Evolutionary conservation across 1,140 invertebrate genomes (phyloP).

Genomic region (Diachasma alloeum): DNA sequence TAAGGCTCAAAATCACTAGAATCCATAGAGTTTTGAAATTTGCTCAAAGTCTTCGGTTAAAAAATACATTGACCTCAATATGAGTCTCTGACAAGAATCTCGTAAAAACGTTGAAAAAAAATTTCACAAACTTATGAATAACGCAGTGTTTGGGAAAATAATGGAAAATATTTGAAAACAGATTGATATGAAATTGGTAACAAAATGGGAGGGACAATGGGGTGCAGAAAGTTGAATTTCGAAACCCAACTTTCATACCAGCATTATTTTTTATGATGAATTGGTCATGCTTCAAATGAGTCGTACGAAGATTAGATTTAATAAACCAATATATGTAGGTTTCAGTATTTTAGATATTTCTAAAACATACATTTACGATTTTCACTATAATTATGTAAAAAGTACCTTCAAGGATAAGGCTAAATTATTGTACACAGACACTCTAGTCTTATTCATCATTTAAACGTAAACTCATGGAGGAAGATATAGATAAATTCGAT

Average conservation of each 20-base stretch:
- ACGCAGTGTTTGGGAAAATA: constrained; percentile 16
- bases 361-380: too few species aligned
- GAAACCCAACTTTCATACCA: constrained; percentile 6
- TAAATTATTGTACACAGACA: constrained; percentile 17
- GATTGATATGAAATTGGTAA: too few species aligned
- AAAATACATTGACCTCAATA: background rate
- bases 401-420: too few species aligned
- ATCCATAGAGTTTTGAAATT: background rate
- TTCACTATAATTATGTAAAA: too few species aligned
- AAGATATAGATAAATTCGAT: background rate
- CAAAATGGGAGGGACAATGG: background rate
- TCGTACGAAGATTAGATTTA: background rate
- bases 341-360: too few species aligned
- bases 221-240: background rate
- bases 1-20: background rate
- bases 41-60: background rate
- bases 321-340: too few species aligned
- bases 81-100: background rate
- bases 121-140: constrained; percentile 4
- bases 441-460: background rate
- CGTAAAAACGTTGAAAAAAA: background rate
- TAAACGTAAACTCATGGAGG: background rate
- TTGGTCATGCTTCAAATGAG: background rate
- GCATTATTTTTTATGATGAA: background rate
- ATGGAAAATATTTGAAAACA: too few species aligned